phyloP scores from a whole-genome alignment of 2,113 vertebrate genomes.

The human region DNA sequence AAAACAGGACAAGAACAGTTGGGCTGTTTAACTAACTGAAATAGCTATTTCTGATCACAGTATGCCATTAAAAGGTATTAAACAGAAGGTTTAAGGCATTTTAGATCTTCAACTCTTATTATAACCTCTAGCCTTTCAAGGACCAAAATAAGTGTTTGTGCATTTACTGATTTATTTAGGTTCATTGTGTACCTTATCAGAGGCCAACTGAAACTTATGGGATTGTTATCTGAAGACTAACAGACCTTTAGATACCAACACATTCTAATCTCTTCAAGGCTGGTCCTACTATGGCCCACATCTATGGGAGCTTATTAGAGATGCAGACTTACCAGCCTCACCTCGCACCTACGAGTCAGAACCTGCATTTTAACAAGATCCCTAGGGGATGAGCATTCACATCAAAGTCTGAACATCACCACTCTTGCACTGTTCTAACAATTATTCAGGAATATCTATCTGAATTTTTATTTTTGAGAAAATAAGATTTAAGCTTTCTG shows the following conservation, averaged over 20 bases:
- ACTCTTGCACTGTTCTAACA: background rate
- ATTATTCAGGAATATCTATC: background rate
- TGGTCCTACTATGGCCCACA: background rate
- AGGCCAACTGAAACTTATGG: background rate
- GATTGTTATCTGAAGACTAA: background rate
- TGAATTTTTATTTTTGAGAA: background rate
- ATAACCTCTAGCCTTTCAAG: background rate
- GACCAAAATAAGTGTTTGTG: background rate
- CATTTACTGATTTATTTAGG: background rate
- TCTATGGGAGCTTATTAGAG: background rate
- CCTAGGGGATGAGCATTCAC: background rate
- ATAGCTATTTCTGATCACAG: background rate
- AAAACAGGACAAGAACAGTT: background rate
- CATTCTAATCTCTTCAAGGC: background rate
- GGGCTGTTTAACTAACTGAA: background rate
- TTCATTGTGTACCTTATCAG: background rate
- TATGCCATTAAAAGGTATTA: background rate
- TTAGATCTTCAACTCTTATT: background rate
- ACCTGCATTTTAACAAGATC: background rate
- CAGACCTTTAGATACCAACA: background rate
- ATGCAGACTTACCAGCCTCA: background rate
- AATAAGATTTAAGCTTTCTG: conserved; percentile 2
- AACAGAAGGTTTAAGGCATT: background rate
- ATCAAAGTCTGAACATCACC: background rate
- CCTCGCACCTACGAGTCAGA: background rate